Percentiles rank a stretch among this genome's conserved stretches.
Conservation (phyloP, 2,113 vertebrate genomes). For the Hyperopisus bebe region DNA sequence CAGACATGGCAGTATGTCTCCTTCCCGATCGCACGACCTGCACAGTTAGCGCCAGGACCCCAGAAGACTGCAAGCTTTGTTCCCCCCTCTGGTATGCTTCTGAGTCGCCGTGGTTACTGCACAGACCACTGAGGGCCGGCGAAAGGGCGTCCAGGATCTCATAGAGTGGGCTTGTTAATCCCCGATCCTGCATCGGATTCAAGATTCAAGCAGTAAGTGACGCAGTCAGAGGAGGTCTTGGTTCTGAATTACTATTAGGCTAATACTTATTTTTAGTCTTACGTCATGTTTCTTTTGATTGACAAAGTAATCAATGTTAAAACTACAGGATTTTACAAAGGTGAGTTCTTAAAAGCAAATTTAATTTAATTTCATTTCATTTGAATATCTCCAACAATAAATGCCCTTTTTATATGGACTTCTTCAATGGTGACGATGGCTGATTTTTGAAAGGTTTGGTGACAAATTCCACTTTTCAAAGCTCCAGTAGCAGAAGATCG, state of each 20-base stretch:
- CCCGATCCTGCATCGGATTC: not conserved
- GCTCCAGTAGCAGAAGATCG: not conserved
- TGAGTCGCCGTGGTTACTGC: not conserved
- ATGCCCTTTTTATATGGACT: not conserved
- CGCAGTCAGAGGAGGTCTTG: not conserved
- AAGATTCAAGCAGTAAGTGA: not conserved
- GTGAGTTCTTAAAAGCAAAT: not conserved
- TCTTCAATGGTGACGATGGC: not conserved
- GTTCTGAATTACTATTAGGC: not conserved
- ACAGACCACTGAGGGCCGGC: not conserved
- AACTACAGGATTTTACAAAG: not conserved
- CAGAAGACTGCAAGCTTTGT: not conserved
- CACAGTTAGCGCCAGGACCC: not conserved
- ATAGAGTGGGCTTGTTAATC: not conserved
- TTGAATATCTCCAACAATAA: not conserved
- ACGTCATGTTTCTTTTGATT: not conserved
- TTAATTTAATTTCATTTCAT: not conserved
- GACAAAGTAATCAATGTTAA: not conserved
- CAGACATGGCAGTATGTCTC: not conserved
- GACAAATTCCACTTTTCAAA: not conserved
- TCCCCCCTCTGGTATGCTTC: not conserved
- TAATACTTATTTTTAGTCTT: not conserved
- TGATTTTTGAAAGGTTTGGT: not conserved
- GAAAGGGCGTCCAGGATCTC: not conserved
- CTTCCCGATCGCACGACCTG: not conserved